Conservation (phyloP, 1,140 invertebrate genomes). For the Aphidius gifuensis region DNA sequence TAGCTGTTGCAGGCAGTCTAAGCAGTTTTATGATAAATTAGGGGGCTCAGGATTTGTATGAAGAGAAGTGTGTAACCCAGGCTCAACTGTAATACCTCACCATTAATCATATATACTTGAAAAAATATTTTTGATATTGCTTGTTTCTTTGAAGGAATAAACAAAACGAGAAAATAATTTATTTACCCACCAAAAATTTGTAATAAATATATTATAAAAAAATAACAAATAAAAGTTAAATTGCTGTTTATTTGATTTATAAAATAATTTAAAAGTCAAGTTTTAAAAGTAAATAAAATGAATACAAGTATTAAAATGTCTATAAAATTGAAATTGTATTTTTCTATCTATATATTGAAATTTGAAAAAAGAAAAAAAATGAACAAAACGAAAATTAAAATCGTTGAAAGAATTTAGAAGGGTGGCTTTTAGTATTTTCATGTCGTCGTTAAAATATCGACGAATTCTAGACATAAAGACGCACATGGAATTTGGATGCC, state of each 20-base stretch:
- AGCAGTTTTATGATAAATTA: slow-evolving; percentile 47
- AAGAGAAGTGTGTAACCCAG: slow-evolving; percentile 53
- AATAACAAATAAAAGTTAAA: no score
- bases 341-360: neutral
- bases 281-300: neutral
- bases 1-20: slow-evolving; percentile 47
- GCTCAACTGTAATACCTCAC: slow-evolving; percentile 47
- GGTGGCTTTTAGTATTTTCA: slow-evolving; percentile 13
- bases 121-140: neutral
- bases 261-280: neutral
- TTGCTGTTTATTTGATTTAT: no score
- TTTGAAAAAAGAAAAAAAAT: slow-evolving; percentile 2
- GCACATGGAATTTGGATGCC: slow-evolving; percentile 28
- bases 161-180: slow-evolving; percentile 7
- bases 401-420: slow-evolving; percentile 26
- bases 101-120: slow-evolving; percentile 44
- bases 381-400: neutral
- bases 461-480: slow-evolving; percentile 17
- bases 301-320: neutral
- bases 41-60: slow-evolving; percentile 51
- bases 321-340: neutral
- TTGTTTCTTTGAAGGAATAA: no score
- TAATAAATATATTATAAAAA: no score
- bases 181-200: neutral
- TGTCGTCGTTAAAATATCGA: slow-evolving; percentile 23